These are phyloP conservation scores for Pseudomyrmex flavicornis DNA, from an alignment of 1,140 invertebrate genomes.

Conservation along the genomic window DNA sequence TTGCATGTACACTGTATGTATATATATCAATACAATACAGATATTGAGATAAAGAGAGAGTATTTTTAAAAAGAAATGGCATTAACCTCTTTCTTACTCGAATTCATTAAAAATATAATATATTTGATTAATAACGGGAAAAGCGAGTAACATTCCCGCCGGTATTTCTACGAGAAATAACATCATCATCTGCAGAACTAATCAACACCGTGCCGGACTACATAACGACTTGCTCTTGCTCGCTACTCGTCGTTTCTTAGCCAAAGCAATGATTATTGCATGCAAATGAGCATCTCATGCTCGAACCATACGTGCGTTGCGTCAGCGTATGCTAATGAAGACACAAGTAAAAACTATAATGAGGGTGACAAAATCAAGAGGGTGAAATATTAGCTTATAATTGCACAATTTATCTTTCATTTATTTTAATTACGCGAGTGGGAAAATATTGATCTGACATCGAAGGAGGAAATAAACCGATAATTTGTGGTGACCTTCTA, in stretches of 20 bases:
- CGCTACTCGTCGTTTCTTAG: conserved; percentile 51
- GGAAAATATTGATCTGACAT: neutral
- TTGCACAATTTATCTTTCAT: conserved; percentile 22
- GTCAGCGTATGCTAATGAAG: conserved; percentile 59
- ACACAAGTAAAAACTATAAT: conserved; percentile 12
- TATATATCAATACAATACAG: neutral
- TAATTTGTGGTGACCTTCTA: conserved; percentile 34
- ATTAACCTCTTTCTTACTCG: neutral
- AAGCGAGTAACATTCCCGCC: conserved; percentile 39
- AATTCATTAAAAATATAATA: neutral
- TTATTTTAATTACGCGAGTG: conserved; percentile 3
- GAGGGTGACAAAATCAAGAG: conserved; percentile 6
- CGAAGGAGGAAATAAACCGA: conserved; percentile 7
- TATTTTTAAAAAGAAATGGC: neutral
- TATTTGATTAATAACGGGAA: neutral
- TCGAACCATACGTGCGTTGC: conserved; percentile 54
- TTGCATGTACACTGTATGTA: neutral
- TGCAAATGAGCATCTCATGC: conserved; percentile 71
- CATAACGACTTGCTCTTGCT: conserved; percentile 55
- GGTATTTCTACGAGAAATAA: conserved; percentile 55
- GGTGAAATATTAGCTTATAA: conserved; percentile 17
- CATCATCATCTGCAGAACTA: conserved; percentile 60
- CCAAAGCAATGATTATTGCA: conserved; percentile 75
- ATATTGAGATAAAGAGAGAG: neutral
- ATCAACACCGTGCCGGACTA: conserved; percentile 51